Base-by-base conservation (phyloP, 2,888 invertebrate species). In the Salticus scenicus region DNA sequence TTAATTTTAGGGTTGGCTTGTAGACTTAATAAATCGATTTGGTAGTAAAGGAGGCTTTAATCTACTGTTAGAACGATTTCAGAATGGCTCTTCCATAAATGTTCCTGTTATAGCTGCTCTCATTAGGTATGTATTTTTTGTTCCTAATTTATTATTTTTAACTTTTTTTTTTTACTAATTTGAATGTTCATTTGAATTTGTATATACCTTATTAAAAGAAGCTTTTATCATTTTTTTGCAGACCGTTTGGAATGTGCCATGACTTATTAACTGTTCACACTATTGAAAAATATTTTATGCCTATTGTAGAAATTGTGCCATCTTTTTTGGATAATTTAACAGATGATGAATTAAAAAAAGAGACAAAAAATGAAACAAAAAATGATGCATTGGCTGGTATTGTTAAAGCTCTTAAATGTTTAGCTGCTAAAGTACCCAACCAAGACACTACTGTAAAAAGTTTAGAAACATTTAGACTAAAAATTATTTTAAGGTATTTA, bases 311-410 rank as follows among this genome's bases (percentile, higher is more conserved):
- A 93, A 95, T 96, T 92, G 96, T 98, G 89, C 95, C 97, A 88
- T 94, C 95, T 90, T 94, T 97, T 90, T 92, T 98, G 90, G 97
- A 98, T 91, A 96, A 96, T 92, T 93, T 98, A 90, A 96, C 97
- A 28, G 98, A 98, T 91, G 98, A 98, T 88, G 98, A 98, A 91
- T 92, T 98, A 85, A 98, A 98, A 91, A 95, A 96, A 89, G 98
- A 98, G 92, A 97, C 97, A 4, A 97, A 98, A 91, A 96, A 95
- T 90, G 96, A 98, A 92, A 91, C 96, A 88, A 98, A 98, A 92
- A 98, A 97, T 91, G 98, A 98, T 92, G 96, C 97, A 73, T 95
- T 98, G 89, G 97, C 98, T 88, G 96, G 96, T 89, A 96, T 98
- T 91, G 96, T 98, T 88, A 96, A 97, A 92, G 95, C 96, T 51